Conservation (phyloP, 2,113 vertebrate species). For the Periophthalmus modestus region DNA sequence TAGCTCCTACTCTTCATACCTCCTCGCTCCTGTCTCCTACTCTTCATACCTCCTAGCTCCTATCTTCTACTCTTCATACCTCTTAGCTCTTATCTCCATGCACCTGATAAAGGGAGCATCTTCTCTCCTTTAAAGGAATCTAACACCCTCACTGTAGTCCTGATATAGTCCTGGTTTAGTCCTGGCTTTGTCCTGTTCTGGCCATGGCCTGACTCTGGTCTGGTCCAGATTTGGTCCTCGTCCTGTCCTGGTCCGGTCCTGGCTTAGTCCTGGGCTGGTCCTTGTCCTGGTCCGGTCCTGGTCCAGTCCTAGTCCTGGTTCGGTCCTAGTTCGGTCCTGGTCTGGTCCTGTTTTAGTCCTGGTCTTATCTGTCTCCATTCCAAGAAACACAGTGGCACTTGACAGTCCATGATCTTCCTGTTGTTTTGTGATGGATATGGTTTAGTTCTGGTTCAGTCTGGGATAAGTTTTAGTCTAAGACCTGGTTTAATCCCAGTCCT, state of each 20-base stretch:
- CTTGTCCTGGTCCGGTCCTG: background rate
- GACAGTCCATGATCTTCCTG: no score
- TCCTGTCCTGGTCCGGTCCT: background rate
- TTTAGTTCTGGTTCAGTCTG: background rate
- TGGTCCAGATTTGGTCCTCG: background rate
- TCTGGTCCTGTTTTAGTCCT: no score
- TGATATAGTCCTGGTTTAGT: background rate
- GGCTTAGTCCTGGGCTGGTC: background rate
- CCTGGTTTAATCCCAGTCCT: background rate
- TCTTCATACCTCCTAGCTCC: no score
- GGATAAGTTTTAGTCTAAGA: background rate
- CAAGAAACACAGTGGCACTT: no score
- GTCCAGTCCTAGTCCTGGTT: background rate
- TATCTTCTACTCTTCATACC: no score
- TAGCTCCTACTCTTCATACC: no score
- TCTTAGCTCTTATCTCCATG: background rate
- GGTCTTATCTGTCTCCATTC: background rate
- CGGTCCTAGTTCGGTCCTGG: no score
- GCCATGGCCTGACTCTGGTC: background rate
- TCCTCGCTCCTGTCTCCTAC: no score
- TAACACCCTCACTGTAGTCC: background rate
- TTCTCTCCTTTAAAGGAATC: constrained; percentile 6
- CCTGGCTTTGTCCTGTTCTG: no score
- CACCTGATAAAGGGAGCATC: background rate
- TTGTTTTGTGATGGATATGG: background rate